Percentiles rank a stretch among this genome's conserved stretches.
Conservation (phyloP, 2,797 vertebrate species). For the Dicrostonyx torquatus region DNA sequence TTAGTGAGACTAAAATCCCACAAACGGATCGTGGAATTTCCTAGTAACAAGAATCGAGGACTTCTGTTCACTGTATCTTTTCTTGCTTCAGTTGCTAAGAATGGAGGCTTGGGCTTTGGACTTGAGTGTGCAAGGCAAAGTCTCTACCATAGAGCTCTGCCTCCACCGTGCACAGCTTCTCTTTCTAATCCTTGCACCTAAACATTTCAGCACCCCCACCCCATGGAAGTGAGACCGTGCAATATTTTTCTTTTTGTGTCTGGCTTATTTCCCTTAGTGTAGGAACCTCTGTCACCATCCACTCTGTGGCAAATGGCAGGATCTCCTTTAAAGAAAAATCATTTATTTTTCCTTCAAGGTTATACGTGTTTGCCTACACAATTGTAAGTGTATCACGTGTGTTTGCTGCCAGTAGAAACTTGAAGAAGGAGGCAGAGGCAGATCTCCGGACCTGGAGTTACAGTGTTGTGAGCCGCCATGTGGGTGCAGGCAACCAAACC, state of each 20-base stretch:
- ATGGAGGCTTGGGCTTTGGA: not conserved
- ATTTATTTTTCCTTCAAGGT: not conserved
- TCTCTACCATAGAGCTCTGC: too few species aligned
- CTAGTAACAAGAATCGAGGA: not conserved
- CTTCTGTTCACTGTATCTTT: not conserved
- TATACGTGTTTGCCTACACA: not conserved
- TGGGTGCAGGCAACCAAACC: not conserved
- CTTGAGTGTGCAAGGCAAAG: not conserved
- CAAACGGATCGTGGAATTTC: not conserved
- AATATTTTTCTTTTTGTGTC: not conserved
- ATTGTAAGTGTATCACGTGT: not conserved
- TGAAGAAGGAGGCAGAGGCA: not conserved
- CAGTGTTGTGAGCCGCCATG: not conserved
- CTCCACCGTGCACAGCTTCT: not conserved
- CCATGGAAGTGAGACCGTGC: not conserved
- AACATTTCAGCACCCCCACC: not conserved
- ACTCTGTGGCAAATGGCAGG: not conserved
- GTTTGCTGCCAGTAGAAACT: not conserved
- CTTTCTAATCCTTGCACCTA: not conserved
- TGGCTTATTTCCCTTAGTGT: not conserved
- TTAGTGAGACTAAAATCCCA: not conserved
- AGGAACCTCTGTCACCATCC: too few species aligned
- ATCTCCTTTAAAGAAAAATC: not conserved
- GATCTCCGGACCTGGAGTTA: not conserved
- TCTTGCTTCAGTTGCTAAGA: not conserved